Percentiles rank a stretch among this genome's conserved stretches.
Evolutionary conservation across 2,888 invertebrate species (phyloP).

Genomic region (Drosophila ustulata): DNA sequence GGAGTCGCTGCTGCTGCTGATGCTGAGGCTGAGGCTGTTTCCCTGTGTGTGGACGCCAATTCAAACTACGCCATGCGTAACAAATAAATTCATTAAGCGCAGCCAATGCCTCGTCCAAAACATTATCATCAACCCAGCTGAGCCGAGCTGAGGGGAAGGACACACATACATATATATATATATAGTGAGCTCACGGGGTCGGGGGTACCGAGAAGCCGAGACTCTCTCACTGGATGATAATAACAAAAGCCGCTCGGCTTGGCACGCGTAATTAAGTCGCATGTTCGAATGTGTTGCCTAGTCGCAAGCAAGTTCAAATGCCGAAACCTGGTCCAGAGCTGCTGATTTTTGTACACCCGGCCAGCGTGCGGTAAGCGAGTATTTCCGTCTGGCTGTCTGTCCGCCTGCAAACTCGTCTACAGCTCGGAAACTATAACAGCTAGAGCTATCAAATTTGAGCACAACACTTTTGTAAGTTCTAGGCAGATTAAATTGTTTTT

Average conservation of each 20-base stretch:
- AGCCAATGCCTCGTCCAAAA: slow-evolving; percentile 75
- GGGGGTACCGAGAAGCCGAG: not conserved
- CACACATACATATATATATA: not conserved
- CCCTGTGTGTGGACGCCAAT: slow-evolving; percentile 68
- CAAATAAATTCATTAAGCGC: slow-evolving; percentile 82
- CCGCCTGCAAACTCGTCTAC: too few relatives aligned
- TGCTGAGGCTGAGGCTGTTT: slow-evolving; percentile 28
- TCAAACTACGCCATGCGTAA: slow-evolving; percentile 81
- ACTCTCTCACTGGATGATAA: slow-evolving; percentile 69
- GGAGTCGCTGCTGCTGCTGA: slow-evolving; percentile 53
- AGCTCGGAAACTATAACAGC: too few relatives aligned
- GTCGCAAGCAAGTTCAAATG: slow-evolving; percentile 46
- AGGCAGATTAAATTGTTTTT: too few relatives aligned
- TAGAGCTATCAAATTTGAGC: too few relatives aligned
- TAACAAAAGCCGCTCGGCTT: slow-evolving; percentile 77
- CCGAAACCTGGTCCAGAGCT: slow-evolving; percentile 19
- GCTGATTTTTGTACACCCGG: not conserved
- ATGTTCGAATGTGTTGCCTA: slow-evolving; percentile 67
- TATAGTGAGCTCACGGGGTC: not conserved
- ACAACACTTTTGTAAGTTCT: too few relatives aligned
- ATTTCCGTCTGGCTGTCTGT: too few relatives aligned
- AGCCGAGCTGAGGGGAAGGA: not conserved
- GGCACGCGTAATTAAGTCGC: slow-evolving; percentile 80
- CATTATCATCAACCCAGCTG: slow-evolving; percentile 71
- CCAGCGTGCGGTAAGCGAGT: not conserved